phyloP scores from a whole-genome alignment of 2,888 invertebrate species.

The Eupithecia insigniata region DNA sequence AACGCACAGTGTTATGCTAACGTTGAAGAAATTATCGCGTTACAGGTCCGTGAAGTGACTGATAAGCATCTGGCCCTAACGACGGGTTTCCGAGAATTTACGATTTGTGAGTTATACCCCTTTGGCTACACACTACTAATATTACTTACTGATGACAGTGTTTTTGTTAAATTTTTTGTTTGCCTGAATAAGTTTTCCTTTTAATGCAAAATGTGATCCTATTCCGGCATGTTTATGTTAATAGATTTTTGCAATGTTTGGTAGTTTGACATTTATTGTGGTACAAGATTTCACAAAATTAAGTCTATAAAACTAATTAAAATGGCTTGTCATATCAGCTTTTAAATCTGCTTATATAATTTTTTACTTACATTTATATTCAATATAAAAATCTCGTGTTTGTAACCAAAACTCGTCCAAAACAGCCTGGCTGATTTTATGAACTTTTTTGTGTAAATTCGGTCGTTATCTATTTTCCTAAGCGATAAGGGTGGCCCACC shows the following conservation, averaged over 20 bases:
- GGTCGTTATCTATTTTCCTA: too few relatives aligned
- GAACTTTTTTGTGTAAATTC: too few relatives aligned
- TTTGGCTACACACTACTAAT: slow-evolving; percentile 29
- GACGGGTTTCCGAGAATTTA: slow-evolving; percentile 59
- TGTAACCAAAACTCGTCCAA: too few relatives aligned
- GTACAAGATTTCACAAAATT: neutral
- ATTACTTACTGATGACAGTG: slow-evolving; percentile 14
- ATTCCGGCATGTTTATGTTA: neutral
- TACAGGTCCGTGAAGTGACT: slow-evolving; percentile 53
- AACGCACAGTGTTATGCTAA: slow-evolving; percentile 36
- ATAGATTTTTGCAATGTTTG: neutral
- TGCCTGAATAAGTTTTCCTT: slow-evolving; percentile 33
- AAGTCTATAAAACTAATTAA: neutral
- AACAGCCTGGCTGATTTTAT: too few relatives aligned
- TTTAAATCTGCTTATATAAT: neutral
- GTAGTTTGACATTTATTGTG: neutral
- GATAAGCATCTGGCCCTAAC: slow-evolving; percentile 61
- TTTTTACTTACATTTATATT: too few relatives aligned
- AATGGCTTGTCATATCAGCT: neutral
- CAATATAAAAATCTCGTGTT: too few relatives aligned
- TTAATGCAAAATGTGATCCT: slow-evolving; percentile 23
- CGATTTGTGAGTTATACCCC: slow-evolving; percentile 56
- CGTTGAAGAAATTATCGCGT: slow-evolving; percentile 60
- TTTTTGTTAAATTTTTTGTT: slow-evolving; percentile 38
- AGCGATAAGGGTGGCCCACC: too few relatives aligned